Percentiles rank a stretch among this genome's conserved stretches.
Evolutionary conservation across 2,888 invertebrate species (phyloP).

Genomic region (Drosophila meridiana): DNA sequence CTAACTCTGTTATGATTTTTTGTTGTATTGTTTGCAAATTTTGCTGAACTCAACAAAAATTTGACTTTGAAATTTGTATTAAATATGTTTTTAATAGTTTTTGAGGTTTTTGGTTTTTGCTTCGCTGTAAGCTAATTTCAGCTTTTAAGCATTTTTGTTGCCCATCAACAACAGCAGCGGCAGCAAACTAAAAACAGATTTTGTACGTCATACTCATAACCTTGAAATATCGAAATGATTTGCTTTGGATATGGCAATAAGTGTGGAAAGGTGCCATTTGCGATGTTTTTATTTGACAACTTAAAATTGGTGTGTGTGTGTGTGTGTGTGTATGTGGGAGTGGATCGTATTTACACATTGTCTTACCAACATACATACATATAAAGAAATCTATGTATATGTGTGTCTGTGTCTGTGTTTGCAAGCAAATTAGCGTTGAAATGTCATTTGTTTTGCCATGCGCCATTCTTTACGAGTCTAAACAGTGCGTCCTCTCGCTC

Average conservation of each 20-base stretch:
- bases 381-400: not conserved
- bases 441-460: constrained; percentile 44
- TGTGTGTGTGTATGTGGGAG: constrained; percentile 26
- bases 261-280: constrained; percentile 44
- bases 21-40: constrained; percentile 12
- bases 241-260: constrained; percentile 48
- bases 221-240: constrained; percentile 72
- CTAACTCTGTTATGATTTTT: constrained; percentile 22
- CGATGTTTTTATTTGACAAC: constrained; percentile 39
- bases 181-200: constrained; percentile 72
- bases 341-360: constrained; percentile 18
- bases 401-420: not conserved
- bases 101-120: not conserved
- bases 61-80: constrained; percentile 26
- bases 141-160: constrained; percentile 50
- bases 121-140: constrained; percentile 40
- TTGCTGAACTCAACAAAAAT: constrained; percentile 44
- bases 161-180: constrained; percentile 14
- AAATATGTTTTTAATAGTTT: constrained; percentile 4
- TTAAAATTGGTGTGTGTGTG: constrained; percentile 14
- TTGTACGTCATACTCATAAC: constrained; percentile 61
- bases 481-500: not conserved
- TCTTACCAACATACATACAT: not conserved
- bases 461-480: constrained; percentile 34
- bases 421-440: constrained; percentile 44